Percentiles rank a stretch among this genome's conserved stretches.
These are phyloP conservation scores for Megaceryle torquata DNA, from an alignment of 2,113 vertebrate species.

Conservation along the genomic window DNA sequence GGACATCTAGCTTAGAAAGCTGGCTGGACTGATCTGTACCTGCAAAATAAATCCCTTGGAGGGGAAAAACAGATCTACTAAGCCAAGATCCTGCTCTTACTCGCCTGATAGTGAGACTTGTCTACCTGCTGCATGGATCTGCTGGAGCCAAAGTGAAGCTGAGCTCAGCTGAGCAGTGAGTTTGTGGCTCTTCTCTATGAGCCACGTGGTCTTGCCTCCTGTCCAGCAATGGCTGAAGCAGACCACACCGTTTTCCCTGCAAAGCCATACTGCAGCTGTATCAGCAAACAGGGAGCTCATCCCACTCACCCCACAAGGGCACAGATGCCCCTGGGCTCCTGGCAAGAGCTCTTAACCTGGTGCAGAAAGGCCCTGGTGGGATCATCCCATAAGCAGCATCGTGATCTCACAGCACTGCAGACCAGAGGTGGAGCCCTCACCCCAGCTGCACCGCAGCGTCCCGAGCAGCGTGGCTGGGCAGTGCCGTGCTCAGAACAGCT, in stretches of 20 bases:
- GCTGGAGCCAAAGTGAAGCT: not conserved
- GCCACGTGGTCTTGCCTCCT: not conserved
- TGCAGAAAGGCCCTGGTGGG: not conserved
- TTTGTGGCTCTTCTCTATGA: fast-evolving
- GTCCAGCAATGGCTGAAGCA: fast-evolving
- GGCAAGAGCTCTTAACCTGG: not conserved
- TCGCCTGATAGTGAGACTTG: not conserved
- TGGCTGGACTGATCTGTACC: not conserved
- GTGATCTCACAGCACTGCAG: not conserved
- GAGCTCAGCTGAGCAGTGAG: not conserved
- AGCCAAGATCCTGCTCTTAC: not conserved
- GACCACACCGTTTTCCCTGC: fast-evolving
- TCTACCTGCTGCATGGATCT: not conserved
- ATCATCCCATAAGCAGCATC: not conserved
- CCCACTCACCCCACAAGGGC: fast-evolving
- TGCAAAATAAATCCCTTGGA: not conserved
- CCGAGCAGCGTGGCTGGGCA: not conserved
- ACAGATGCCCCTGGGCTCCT: not conserved
- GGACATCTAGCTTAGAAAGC: not conserved
- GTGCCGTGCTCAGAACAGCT: not conserved
- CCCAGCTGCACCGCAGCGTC: not conserved
- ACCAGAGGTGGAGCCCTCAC: not conserved
- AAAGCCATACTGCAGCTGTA: not conserved
- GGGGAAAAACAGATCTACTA: not conserved
- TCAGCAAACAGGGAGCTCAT: not conserved